Evolutionary conservation across 2,113 vertebrate genomes (phyloP).

Genomic region (Eublepharis macularius): DNA sequence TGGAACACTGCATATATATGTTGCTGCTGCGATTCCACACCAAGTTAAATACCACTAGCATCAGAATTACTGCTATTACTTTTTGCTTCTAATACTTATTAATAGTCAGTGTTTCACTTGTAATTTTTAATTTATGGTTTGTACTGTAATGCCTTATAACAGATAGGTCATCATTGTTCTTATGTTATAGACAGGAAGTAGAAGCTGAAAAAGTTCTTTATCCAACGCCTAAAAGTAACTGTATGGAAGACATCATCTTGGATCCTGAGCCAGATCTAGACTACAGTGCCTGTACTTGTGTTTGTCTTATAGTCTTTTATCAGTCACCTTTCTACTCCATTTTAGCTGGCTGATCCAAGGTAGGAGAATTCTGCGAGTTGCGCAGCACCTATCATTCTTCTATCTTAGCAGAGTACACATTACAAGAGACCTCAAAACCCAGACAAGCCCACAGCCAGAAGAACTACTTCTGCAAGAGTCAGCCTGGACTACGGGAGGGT

Average conservation of each 20-base stretch:
- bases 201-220: not conserved
- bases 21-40: not conserved
- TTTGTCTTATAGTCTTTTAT: not conserved
- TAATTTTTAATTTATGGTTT: not conserved
- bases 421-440: not conserved
- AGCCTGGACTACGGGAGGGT: not conserved
- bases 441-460: not conserved
- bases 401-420: not conserved
- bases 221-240: not conserved
- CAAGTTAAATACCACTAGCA: not conserved
- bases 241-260: not conserved
- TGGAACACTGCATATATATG: not conserved
- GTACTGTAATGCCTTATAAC: not conserved
- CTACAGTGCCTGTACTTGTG: too few relatives aligned
- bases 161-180: not conserved
- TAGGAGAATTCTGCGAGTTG: not conserved
- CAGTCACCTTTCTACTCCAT: not conserved
- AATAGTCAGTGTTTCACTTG: not conserved
- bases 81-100: not conserved
- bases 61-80: not conserved
- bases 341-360: not conserved
- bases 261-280: not conserved
- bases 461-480: not conserved
- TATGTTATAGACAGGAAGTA: not conserved
- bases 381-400: not conserved